Evolutionary conservation across 2,113 vertebrate genomes (phyloP).

Genomic region (Sclerurus mexicanus): DNA sequence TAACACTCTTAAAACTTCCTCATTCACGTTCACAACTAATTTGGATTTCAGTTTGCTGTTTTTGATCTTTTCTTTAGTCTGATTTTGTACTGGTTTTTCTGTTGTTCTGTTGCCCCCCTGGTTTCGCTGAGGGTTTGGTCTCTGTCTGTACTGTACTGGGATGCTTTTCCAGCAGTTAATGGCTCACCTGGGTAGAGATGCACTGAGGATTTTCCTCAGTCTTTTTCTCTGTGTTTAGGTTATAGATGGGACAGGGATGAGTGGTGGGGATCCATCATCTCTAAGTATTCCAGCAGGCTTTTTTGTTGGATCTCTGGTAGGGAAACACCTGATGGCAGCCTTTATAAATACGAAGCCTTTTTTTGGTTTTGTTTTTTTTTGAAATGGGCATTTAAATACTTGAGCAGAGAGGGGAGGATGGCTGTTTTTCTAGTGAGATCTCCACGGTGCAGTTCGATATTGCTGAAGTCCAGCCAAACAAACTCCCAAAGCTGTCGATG

Average conservation of each 20-base stretch:
- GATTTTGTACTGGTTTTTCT: slow-evolving; percentile 68
- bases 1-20: slow-evolving; percentile 78
- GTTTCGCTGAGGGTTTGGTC: slow-evolving; percentile 51
- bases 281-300: background rate
- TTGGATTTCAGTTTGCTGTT: slow-evolving; percentile 82
- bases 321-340: background rate
- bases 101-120: slow-evolving; percentile 71
- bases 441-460: background rate
- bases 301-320: background rate
- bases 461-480: slow-evolving; percentile 49
- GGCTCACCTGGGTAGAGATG: background rate
- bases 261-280: background rate
- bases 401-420: background rate
- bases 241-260: background rate
- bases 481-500: background rate
- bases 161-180: background rate
- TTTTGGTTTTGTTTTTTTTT: no score
- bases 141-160: slow-evolving; percentile 67
- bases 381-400: background rate
- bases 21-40: slow-evolving; percentile 85
- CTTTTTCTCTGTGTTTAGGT: background rate
- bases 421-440: background rate
- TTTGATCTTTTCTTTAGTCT: slow-evolving; percentile 74
- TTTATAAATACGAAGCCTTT: background rate
- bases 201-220: background rate